Percentiles rank a stretch among this genome's conserved stretches.
Conservation (phyloP, 2,888 invertebrate species). For the Stenichneumon culpator region DNA sequence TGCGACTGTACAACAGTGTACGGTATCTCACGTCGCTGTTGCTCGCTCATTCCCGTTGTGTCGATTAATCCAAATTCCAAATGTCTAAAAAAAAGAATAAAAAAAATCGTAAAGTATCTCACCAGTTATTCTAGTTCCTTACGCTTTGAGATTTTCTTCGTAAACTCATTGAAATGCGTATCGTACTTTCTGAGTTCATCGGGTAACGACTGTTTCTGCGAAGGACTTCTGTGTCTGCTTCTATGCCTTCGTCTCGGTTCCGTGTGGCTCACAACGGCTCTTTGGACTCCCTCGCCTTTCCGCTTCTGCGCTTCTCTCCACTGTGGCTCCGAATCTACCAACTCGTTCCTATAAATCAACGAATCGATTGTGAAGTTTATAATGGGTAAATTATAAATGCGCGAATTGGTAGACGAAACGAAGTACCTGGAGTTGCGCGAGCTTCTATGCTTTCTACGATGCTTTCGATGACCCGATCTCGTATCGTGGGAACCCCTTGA, state of each 20-base stretch:
- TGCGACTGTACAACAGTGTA: constrained; percentile 93
- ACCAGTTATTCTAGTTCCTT: not conserved
- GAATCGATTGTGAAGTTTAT: not conserved
- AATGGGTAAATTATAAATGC: not conserved
- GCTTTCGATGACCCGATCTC: constrained; percentile 90
- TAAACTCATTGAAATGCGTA: constrained; percentile 1
- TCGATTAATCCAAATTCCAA: constrained; percentile 95
- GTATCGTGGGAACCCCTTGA: constrained; percentile 91
- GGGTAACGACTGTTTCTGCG: constrained; percentile 83
- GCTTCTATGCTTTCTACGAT: constrained; percentile 90
- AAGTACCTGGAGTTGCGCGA: constrained; percentile 88
- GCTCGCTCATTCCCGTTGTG: constrained; percentile 95
- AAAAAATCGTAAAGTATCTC: constrained; percentile 21
- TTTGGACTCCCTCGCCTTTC: constrained; percentile 87
- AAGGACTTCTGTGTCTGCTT: constrained; percentile 83
- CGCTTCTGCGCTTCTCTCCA: constrained; percentile 95
- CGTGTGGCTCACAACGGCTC: constrained; percentile 82
- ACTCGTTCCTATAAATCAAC: constrained; percentile 86
- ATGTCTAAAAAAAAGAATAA: constrained; percentile 87
- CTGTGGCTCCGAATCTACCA: constrained; percentile 95
- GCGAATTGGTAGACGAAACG: not conserved
- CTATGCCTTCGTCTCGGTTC: constrained; percentile 82
- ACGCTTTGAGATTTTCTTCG: not conserved
- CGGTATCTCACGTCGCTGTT: constrained; percentile 94
- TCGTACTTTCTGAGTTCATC: constrained; percentile 84